Evolutionary conservation across 2,888 invertebrate species (phyloP), one percentile per base, ranked within the genome.

Genomic region (Dioctria linearis): DNA sequence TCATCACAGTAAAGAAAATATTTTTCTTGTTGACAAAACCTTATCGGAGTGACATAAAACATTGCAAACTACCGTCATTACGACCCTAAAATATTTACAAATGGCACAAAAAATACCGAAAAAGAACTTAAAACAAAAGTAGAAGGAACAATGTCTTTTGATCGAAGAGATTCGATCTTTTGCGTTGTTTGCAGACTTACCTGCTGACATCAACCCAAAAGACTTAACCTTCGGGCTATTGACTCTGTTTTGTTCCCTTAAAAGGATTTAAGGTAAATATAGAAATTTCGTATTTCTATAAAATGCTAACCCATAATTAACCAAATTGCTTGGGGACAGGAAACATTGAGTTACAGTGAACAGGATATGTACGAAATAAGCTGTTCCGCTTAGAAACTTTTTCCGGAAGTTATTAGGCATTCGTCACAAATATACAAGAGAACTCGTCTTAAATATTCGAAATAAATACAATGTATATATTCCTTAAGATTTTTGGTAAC

Each of bases 221-320:
- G 73, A 11, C 54, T 73, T 42, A 73, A 73, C 73, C 73, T 73
- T 73, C 73, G 57, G 73, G 73, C 42, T 54, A 43, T 73, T 57
- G 51, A 73, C 13, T 73, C 57, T 59, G 42, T 39, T 13, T 40
- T 73, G 57, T 59, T 73, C 57, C 40, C 42, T 57, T n/a, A 57
- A 73, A 73, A 71, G 40, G 73, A 73, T 57, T 73, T 59, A 73
- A 73, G 73, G 73, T 73, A 59, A 73, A 73, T 9, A 59, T 57
- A 73, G 57, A 57, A 73, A 57, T 11, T 57, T 3, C 2, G 39
- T 57, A 59, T 57, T 73, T 40, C 11, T 73, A 61, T 57, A 51
- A 51, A 13, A 37, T 25, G n/a, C 57, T 57, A 8, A 57, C 13
- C 3, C 25, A 40, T 49, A 40, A n/a, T 73, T 42, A 40, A 13